Conservation (phyloP, 2,888 invertebrate species). For the Amphimallon solstitiale region DNA sequence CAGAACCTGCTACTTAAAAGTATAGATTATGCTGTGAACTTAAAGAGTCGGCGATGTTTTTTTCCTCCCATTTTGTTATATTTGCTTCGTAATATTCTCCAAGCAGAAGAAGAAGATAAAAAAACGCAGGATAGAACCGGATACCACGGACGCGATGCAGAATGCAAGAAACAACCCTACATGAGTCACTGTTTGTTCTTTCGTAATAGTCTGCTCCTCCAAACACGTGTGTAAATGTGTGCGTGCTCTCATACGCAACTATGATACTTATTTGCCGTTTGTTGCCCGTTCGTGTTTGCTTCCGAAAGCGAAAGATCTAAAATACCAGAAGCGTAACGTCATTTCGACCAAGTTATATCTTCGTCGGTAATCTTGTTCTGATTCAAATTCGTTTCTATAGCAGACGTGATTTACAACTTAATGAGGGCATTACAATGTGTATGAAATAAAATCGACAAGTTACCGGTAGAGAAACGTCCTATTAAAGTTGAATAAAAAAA, state of each 20-base stretch:
- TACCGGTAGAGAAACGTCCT: not conserved
- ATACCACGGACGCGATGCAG: conserved; percentile 19
- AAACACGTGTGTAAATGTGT: not conserved
- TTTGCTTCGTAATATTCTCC: too few relatives aligned
- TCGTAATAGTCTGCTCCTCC: not conserved
- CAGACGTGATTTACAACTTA: conserved; percentile 42
- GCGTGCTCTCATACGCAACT: not conserved
- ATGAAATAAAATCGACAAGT: not conserved
- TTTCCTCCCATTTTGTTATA: too few relatives aligned
- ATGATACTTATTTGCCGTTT: not conserved
- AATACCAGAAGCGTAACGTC: conserved; percentile 37
- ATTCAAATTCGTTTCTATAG: conserved; percentile 43
- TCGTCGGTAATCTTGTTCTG: conserved; percentile 40
- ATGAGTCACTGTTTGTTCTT: conserved; percentile 9
- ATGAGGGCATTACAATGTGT: conserved; percentile 40
- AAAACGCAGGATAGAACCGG: conserved; percentile 6
- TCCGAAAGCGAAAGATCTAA: conserved; percentile 7
- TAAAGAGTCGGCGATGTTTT: too few relatives aligned
- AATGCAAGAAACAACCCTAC: conserved; percentile 13
- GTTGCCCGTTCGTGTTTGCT: not conserved
- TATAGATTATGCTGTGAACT: too few relatives aligned
- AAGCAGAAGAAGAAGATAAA: not conserved
- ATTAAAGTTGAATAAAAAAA: not conserved
- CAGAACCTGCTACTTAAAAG: not conserved
- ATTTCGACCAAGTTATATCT: conserved; percentile 40